Base-by-base conservation (phyloP, 2,797 vertebrate species). In the Chelmon rostratus region DNA sequence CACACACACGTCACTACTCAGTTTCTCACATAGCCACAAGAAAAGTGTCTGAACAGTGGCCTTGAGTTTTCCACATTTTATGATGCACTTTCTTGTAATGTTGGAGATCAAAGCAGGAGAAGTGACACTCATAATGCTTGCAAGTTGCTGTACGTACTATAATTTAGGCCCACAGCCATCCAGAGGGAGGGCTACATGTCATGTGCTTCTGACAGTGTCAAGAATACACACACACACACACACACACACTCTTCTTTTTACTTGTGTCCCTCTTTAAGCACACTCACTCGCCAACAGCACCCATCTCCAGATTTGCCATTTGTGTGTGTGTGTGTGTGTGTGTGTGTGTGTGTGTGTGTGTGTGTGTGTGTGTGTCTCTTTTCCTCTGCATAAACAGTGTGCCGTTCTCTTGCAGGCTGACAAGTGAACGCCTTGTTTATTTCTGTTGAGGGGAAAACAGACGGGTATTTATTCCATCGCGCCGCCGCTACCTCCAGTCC, bases 371-470 rank as follows among this genome's bases (percentile, higher is more conserved):
- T 83, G 73, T 77, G 1, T 81, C 54, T 90, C 64, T 82, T 79
- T 85, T 69, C 53, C 76, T 54, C 74, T 81, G 85, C 81, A 87
- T 86, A 90, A 88, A 93, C 85, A 88, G 80, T 73, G 82, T 81
- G 78, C 80, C 78, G 79, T 86, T 91, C 50, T 90, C 85, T 83
- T 73, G 76, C 83, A 76, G 85, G 78, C 89, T 91, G 86, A 93
- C 90, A 93, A 93, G 90, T 89, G 88, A 90, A 86, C 35, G 83
- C 88, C 91, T 92, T 93, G 91, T 94, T 93, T 94, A 93, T 93
- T 90, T 90, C 82, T 91, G 88, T 88, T 85, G 83, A 87, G 81
- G 84, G 87, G 80, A 81, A 91, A 92, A 93, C 90, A 93, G 87
- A 84, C 74, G 54, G 65, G 61, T 88, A 85, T 91, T 93, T 90